Evolutionary conservation across 2,888 invertebrate genomes (phyloP), one percentile per base, ranked within the genome.

Genomic region (Netelia melanura): DNA sequence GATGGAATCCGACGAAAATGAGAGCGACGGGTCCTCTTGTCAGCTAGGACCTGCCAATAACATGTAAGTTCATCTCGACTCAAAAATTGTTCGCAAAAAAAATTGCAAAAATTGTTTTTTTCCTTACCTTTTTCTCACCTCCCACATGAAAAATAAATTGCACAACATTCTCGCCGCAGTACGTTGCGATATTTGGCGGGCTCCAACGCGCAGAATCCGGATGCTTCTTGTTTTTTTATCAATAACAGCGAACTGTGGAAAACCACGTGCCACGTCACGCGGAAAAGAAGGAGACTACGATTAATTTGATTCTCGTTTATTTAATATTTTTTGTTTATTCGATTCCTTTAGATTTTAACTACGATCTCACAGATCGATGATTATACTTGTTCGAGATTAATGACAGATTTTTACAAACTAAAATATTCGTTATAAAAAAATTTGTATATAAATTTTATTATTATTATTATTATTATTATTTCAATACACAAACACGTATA

Each of bases 1-100:
- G 23, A 84, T 86, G 82, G 85, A 84, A 61, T 85, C 80, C 74
- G 84, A 86, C 43, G 77, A 83, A 48, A 85, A 87, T 75, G 89
- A 88, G 71, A 88, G 87, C 80, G 91, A 91, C 56, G 89, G 82
- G 70, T 88, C 89, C 58, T 89, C 88, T 75, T 75, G 83, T 72
- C 88, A 90, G 89, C 81, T 90, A 91, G 88, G 87, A 67, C 74
- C 81, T 17, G 81, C 67, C 85, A 81, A 58, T 81, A 90, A 88
- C 85, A 90, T 90, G 91, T 91, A 83, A 90, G 91, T 91, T 1
- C 44, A 5, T 38, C 21, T 48, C n/a, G 3, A 44, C 14, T 8
- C 43, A 6, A 38, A 38, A 38, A 38, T 38, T 38, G 5, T 6
- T 38, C 38, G 8, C 38, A 6, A 38, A 38, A 38, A 38, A 38